Base-by-base conservation (phyloP, 2,113 vertebrate genomes). In the Larimichthys polyactis region DNA sequence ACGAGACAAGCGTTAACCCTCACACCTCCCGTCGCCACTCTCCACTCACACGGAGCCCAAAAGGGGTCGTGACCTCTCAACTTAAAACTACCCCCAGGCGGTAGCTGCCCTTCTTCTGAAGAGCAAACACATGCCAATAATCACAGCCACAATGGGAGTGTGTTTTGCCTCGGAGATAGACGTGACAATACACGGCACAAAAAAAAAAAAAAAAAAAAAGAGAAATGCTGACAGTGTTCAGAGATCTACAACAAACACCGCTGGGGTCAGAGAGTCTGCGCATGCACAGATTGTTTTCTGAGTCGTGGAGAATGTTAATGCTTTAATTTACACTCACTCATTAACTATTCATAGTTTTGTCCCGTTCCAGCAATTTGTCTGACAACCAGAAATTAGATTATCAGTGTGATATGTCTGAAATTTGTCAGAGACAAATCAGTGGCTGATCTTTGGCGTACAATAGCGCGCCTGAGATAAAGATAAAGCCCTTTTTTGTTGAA, bases 301-400 rank as follows among this genome's bases (percentile, higher is more conserved):
- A 74, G 64, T 67, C 82, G 51, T 11, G n/a, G n/a, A 64, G 54
- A 69, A 54, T 77, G 62, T 67, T 79, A 68, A 82, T 74, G 67
- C 70, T 78, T 86, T 69, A 55, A 79, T 86, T 90, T 19, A 62
- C 68, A 52, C 68, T 75, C 78, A 75, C 81, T 85, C 80, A 89
- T 87, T 85, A 87, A 78, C 62, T 86, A 87, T 87, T 87, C 79
- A 84, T 72, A 44, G 55, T 82, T 88, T 85, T 59, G 67, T 75
- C 64, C 60, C 46, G 71, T 80, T 88, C 70, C 72, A 75, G 57
- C 82, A 79, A 89, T 90, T 88, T 75, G 84, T 82, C 83, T 81
- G 85, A 89, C 90, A 87, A 82, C 52, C 51, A 82, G 71, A 88
- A 84, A 87, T 87, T 52, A 87, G 87, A 93, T 89, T 83, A 92